Conservation (phyloP, 1,140 invertebrate species). For the Eubasilissa regina region DNA sequence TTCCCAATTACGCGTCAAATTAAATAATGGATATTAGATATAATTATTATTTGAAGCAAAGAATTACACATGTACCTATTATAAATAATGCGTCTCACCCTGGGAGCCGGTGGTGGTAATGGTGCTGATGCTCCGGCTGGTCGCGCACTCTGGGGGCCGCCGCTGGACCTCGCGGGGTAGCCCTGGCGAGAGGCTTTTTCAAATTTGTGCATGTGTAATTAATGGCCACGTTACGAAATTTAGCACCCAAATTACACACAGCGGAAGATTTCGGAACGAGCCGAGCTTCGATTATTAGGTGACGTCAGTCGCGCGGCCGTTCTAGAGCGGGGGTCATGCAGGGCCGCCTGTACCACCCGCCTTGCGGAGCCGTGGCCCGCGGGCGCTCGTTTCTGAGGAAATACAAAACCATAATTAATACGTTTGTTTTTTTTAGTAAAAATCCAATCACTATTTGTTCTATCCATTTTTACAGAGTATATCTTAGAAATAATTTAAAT, state of each 20-base stretch:
- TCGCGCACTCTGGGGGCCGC: neutral
- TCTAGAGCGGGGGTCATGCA: neutral
- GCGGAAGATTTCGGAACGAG: conserved; percentile 41
- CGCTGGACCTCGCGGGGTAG: neutral
- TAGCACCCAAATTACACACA: conserved; percentile 43
- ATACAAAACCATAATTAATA: neutral
- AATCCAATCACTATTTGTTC: neutral
- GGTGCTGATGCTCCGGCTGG: no score
- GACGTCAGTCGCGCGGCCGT: conserved; percentile 14
- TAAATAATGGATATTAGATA: no score
- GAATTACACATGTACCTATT: no score
- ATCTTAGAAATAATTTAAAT: no score
- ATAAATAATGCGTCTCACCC: neutral
- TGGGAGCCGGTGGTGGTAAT: no score
- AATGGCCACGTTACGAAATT: conserved; percentile 36
- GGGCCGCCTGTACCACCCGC: no score
- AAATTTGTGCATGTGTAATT: conserved; percentile 42
- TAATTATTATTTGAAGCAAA: no score
- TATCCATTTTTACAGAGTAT: no score
- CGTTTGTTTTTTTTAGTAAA: neutral
- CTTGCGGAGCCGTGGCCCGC: no score
- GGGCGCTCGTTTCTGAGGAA: no score
- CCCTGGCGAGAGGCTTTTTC: conserved; percentile 1
- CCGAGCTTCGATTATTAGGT: conserved; percentile 35
- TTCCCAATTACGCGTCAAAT: no score